A percentile compares a stretch with the other conserved stretches of the same genome.
These are phyloP conservation scores for Pangasius djambal DNA, from an alignment of 2,797 vertebrate genomes.

Conservation along the genomic window DNA sequence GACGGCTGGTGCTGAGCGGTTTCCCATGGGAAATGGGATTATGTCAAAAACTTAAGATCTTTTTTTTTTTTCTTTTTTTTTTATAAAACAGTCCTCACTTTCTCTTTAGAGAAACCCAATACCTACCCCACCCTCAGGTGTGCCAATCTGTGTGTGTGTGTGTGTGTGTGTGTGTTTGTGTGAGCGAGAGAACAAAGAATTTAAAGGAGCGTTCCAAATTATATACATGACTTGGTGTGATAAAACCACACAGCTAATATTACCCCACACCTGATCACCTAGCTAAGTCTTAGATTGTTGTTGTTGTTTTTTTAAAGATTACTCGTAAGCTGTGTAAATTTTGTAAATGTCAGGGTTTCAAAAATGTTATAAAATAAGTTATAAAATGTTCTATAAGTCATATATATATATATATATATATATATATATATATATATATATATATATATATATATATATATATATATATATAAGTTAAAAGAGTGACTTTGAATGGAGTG, in stretches of 20 bases:
- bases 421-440: too few relatives aligned
- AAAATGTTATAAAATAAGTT: too few relatives aligned
- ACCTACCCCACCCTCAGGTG: conserved; percentile 58
- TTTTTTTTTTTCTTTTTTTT: conserved; percentile 15
- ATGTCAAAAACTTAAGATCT: conserved; percentile 37
- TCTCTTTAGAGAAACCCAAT: conserved; percentile 55
- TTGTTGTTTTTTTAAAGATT: too few relatives aligned
- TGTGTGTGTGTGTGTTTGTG: background rate
- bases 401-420: too few relatives aligned
- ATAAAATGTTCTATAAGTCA: too few relatives aligned
- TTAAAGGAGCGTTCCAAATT: background rate
- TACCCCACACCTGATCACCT: background rate
- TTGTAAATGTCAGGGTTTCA: too few relatives aligned
- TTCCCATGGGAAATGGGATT: conserved; percentile 61
- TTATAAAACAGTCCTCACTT: conserved; percentile 43
- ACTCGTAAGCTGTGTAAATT: too few relatives aligned
- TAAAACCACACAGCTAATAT: background rate
- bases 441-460: too few relatives aligned
- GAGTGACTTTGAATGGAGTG: background rate
- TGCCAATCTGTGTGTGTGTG: background rate
- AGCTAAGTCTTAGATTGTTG: too few relatives aligned
- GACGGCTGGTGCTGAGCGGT: background rate
- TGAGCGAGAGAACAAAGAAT: background rate
- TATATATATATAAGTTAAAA: too few relatives aligned
- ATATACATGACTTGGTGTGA: background rate